These are phyloP conservation scores for Drosophila suboccidentalis DNA, from an alignment of 2,888 invertebrate species.

Conservation along the genomic window DNA sequence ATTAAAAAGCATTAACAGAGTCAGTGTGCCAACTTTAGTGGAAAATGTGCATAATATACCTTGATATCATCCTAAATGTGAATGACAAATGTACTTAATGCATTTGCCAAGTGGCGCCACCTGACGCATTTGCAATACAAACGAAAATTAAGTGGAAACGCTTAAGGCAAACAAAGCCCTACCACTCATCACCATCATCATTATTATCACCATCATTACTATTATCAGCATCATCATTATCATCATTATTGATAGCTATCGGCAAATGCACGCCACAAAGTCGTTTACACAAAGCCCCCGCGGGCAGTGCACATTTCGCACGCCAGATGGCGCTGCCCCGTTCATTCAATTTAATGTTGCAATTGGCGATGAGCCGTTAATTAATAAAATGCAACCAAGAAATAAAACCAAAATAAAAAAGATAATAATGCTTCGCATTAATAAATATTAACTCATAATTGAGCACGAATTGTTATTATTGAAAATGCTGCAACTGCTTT, in stretches of 20 bases:
- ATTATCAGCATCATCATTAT: slow-evolving; percentile 29
- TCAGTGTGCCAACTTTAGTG: too few species aligned
- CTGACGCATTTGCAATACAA: slow-evolving; percentile 49
- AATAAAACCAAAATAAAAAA: slow-evolving; percentile 29
- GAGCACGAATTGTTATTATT: slow-evolving; percentile 52
- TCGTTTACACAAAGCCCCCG: slow-evolving; percentile 56
- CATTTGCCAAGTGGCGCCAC: slow-evolving; percentile 53
- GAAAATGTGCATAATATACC: too few species aligned
- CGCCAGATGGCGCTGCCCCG: slow-evolving; percentile 63
- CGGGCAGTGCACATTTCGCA: slow-evolving; percentile 45
- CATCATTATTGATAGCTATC: slow-evolving; percentile 39
- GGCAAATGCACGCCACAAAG: slow-evolving; percentile 55
- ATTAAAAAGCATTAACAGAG: too few species aligned
- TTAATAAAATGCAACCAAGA: slow-evolving; percentile 56
- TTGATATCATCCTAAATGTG: slow-evolving; percentile 4
- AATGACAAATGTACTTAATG: slow-evolving; percentile 26
- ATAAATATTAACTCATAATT: slow-evolving; percentile 78
- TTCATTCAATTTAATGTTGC: slow-evolving; percentile 45
- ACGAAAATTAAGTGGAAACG: slow-evolving; percentile 42
- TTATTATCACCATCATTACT: slow-evolving; percentile 5
- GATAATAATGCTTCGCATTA: slow-evolving; percentile 55
- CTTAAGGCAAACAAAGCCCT: slow-evolving; percentile 38
- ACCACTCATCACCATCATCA: slow-evolving; percentile 20
- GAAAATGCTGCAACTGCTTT: slow-evolving; percentile 26
- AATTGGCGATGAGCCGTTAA: slow-evolving; percentile 62